Base-by-base conservation (phyloP, 92 coral and sea anemone species). In the Phenganax marumi region DNA sequence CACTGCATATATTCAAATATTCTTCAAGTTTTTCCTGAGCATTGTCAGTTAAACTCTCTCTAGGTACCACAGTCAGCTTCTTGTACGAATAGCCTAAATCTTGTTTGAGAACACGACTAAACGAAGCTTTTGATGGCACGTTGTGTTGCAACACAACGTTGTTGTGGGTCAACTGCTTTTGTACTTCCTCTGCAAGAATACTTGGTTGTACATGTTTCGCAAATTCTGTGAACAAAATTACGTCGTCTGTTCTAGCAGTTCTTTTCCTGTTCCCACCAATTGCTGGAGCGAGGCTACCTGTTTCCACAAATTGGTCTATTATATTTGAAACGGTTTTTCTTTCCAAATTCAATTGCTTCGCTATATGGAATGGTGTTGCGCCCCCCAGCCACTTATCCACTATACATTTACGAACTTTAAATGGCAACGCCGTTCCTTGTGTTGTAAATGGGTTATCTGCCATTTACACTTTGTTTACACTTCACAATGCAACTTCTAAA, bases 51-150 rank as follows among this genome's bases (percentile, higher is more conserved):
- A 70, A 58, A 8, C 81, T 73, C 47, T 73, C 86, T 24, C 60
- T 52, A 6, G 86, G 56, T 43, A 83, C 57, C 0, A 55, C 80
- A 11, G 26, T 72, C 17, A 73, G 26, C 16, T 24, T 55, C 22
- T 83, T 83, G 24, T 56, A 57, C 10, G 85, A 81, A 51, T 81
- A 81, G 17, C 85, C 85, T 55, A 81, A 66, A 24, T 81, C 85
- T 3, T 23, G 2, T 16, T 60, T 60, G 10, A 60, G 8, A 60
- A 23, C n/a, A n/a, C 66, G 66, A n/a, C 66, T 60, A 3, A 60
- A 23, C n/a, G 66, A 8, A n/a, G 66, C n/a, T 33, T 60, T 23
- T 10, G 66, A 60, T n/a, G 66, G 66, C 21, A 60, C 66, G 10
- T 60, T 60, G 10, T 60, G 66, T 21, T 8, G 6, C 22, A 60